Evolutionary conservation across 2,113 vertebrate species (phyloP).

Genomic region (Sigmodon hispidus): DNA sequence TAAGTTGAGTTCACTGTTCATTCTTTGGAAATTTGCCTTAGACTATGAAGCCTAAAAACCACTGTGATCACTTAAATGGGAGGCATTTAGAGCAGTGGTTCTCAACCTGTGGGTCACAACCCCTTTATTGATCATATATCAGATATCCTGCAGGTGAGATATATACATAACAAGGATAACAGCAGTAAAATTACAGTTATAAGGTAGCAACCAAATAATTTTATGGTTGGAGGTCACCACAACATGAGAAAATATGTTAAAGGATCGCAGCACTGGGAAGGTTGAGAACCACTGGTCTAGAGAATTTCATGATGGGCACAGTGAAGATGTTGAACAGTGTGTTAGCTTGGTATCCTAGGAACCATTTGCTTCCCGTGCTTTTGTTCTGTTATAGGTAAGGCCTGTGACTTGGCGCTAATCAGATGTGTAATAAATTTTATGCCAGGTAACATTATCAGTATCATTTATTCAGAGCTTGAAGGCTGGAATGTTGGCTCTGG

Average conservation of each 20-base stretch:
- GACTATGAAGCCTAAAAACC: not conserved
- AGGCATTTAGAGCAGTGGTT: not conserved
- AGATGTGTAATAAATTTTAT: conserved; percentile 25
- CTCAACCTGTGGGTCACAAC: not conserved
- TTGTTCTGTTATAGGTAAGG: not conserved
- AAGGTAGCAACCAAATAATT: not conserved
- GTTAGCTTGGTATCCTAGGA: not conserved
- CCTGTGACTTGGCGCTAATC: not conserved
- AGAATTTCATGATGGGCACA: not conserved
- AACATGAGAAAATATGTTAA: not conserved
- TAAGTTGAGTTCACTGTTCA: not conserved
- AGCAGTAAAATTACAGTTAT: not conserved
- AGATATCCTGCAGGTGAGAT: not conserved
- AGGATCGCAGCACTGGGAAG: not conserved
- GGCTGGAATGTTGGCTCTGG: not conserved
- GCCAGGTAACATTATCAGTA: not conserved
- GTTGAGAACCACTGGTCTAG: too few species aligned
- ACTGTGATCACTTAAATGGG: not conserved
- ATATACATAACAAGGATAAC: not conserved
- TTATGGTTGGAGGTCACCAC: not conserved
- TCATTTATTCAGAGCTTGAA: not conserved
- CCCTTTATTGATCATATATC: not conserved
- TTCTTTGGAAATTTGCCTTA: not conserved
- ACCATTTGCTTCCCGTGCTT: not conserved
- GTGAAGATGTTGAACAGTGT: not conserved